Base-by-base conservation (phyloP, 2,113 vertebrate genomes). In the Entelurus aequoreus region DNA sequence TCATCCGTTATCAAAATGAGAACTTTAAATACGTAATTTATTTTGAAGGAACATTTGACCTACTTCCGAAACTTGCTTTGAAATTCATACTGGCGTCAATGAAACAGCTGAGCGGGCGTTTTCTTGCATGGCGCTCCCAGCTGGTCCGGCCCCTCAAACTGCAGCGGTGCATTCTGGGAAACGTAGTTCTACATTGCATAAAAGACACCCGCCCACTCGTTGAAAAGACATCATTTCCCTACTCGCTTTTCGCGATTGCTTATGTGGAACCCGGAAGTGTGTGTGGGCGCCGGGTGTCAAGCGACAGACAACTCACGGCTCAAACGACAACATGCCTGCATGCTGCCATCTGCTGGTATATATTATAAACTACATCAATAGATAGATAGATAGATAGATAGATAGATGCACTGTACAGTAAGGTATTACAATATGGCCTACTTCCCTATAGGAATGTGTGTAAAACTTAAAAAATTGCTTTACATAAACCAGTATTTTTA, bases 191-290 rank as follows among this genome's bases (percentile, higher is more conserved):
- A 1, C 0, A 5, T 4, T 10, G 7, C 3, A 6, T 0, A 0
- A 6, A 19, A 42, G 1, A 0, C 0, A 0, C 0, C 0, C 28
- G 16, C 9, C 0, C 4, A 36, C 5, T 8, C 28, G 40, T 5
- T 6, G 12, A 66, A 38, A 5, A 5, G 51, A 65, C 82, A 77
- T 75, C 83, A 59, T 70, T 61, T 80, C 85, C 87, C 85, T 56
- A 2, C 4, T 81, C 14, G 62, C 77, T 44, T 76, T 63, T 66
- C 11, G 6, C 4, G 8, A 62, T 60, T 87, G 87, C 80, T 65
- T 70, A 87, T 85, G 87, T 88, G 85, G 85, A 87, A 68, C 77
- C n/a, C 83, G 85, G 87, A 87, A 86, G 66, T 78, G 16, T 37
- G 9, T 7, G 1, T 1, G 6, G 13, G 11, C 42, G 37, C 15